A percentile compares a stretch with the other conserved stretches of the same genome.
These are phyloP conservation scores for Drosophila punjabiensis DNA, from an alignment of 1,140 invertebrate species.

Conservation along the genomic window DNA sequence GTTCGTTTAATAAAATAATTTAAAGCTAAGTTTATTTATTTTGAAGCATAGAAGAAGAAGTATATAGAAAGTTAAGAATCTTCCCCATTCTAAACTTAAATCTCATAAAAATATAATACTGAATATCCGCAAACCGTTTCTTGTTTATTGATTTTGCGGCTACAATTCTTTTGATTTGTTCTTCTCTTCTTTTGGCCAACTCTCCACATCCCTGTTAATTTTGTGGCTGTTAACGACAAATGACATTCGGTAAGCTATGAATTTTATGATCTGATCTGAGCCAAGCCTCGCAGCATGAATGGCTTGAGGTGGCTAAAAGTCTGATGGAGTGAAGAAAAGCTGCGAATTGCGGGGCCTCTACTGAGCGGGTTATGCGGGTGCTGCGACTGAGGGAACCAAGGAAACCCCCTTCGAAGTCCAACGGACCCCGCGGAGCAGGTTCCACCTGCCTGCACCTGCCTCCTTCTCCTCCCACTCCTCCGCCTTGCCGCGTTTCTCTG, in stretches of 20 bases:
- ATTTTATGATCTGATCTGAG: constrained; percentile 62
- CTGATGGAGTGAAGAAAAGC: constrained; percentile 12
- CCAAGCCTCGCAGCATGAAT: constrained; percentile 56
- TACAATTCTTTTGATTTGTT: constrained; percentile 46
- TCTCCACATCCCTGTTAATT: constrained; percentile 39
- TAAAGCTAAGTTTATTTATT: too few relatives aligned
- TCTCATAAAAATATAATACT: background rate
- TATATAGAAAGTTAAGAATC: too few relatives aligned
- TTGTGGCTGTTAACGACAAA: constrained; percentile 76
- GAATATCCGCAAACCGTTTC: constrained; percentile 5
- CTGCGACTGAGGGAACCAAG: constrained; percentile 11
- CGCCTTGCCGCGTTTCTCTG: background rate
- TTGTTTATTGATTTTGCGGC: constrained; percentile 23
- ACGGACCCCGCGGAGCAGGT: constrained; percentile 65
- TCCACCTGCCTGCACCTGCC: constrained; percentile 44
- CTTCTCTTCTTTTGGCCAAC: background rate
- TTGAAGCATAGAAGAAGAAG: too few relatives aligned
- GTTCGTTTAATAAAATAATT: too few relatives aligned
- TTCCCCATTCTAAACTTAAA: constrained; percentile 1
- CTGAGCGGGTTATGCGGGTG: constrained; percentile 67
- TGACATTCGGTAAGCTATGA: constrained; percentile 76
- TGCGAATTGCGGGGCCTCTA: background rate
- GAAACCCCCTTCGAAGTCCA: constrained; percentile 3
- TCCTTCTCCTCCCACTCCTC: background rate
- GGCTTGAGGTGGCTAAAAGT: constrained; percentile 30